Percentiles rank a stretch among this genome's conserved stretches.
Evolutionary conservation across 2,113 vertebrate genomes (phyloP).

Genomic region (Setophaga coronata): DNA sequence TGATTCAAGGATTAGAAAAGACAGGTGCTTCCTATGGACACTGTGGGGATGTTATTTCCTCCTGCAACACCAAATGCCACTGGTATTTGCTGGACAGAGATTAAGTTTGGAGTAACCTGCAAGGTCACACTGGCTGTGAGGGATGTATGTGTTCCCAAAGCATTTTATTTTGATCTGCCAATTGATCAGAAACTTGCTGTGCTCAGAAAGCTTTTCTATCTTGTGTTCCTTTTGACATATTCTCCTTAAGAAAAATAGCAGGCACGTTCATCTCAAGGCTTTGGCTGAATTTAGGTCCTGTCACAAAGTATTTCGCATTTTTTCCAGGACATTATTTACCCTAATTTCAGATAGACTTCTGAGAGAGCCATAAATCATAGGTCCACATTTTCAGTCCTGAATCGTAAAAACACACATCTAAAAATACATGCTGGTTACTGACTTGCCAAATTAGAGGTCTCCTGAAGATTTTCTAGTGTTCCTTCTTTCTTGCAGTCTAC

Average conservation of each 20-base stretch:
- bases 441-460: background rate
- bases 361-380: background rate
- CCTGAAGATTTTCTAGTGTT: background rate
- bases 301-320: background rate
- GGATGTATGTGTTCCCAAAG: background rate
- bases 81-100: background rate
- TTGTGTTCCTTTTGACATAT: background rate
- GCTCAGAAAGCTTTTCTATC: background rate
- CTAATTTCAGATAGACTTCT: background rate
- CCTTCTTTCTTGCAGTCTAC: background rate
- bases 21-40: background rate
- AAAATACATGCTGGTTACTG: background rate
- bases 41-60: background rate
- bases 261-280: background rate
- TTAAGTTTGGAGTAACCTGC: background rate
- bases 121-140: background rate
- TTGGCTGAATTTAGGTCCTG: background rate
- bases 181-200: background rate
- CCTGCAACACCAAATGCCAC: background rate
- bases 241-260: slow-evolving; percentile 5
- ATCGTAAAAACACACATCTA: background rate
- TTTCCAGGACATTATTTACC: background rate
- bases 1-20: background rate
- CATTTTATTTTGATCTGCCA: background rate
- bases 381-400: background rate